These are phyloP conservation scores for Euleptes europaea DNA, from an alignment of 2,113 vertebrate genomes.

Conservation along the genomic window DNA sequence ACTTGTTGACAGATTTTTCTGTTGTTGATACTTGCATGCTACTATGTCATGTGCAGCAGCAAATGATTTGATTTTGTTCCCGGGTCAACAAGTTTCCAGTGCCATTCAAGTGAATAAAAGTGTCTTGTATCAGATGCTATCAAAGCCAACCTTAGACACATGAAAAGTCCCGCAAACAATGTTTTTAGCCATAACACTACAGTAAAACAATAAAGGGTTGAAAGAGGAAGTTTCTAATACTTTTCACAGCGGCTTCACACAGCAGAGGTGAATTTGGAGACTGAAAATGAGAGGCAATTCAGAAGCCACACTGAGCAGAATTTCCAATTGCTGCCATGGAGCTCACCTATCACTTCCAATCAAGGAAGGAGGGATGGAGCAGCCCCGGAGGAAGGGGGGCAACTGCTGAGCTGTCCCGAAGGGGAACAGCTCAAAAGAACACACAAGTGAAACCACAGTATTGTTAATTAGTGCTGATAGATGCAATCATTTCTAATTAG, in stretches of 20 bases:
- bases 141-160: neutral
- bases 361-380: conserved; percentile 56
- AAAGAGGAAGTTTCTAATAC: conserved; percentile 48
- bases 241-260: conserved; percentile 30
- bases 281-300: conserved; percentile 23
- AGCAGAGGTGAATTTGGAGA: neutral
- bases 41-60: neutral
- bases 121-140: neutral
- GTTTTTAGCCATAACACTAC: fast-evolving
- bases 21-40: neutral
- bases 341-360: conserved; percentile 77
- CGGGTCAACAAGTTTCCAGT: neutral
- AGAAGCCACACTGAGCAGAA: neutral
- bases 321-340: conserved; percentile 40
- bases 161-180: neutral
- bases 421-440: conserved; percentile 76
- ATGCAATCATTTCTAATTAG: conserved; percentile 86
- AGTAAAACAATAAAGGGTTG: conserved; percentile 40
- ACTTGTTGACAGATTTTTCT: neutral
- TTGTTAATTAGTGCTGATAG: conserved; percentile 83
- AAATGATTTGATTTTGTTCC: neutral
- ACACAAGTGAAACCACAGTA: conserved; percentile 68
- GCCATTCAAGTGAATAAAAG: neutral
- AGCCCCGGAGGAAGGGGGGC: conserved; percentile 67
- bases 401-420: conserved; percentile 61